A percentile compares a stretch with the other conserved stretches of the same genome.
Conservation (phyloP, 2,797 vertebrate species). For the Neosilurus mollespiculum region DNA sequence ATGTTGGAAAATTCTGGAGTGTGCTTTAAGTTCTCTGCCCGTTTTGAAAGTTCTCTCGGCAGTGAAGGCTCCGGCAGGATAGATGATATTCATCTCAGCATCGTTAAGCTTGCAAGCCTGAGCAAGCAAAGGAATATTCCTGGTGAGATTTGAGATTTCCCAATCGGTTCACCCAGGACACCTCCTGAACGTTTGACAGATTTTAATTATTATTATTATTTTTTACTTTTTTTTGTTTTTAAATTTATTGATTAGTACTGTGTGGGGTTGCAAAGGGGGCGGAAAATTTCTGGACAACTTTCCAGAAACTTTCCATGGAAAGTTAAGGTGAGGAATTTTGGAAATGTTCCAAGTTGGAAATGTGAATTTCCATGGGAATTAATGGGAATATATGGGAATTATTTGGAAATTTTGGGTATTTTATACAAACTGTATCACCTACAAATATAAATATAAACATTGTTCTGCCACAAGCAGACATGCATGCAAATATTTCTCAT, state of each 20-base stretch:
- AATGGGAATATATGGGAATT: too few species aligned
- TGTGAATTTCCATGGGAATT: too few species aligned
- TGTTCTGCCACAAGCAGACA: too few species aligned
- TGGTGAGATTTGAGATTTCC: constrained; percentile 19
- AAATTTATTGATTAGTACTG: constrained; percentile 37
- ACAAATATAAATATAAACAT: too few species aligned
- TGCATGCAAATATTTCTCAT: too few species aligned
- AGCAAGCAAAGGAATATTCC: constrained; percentile 25
- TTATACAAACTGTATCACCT: too few species aligned
- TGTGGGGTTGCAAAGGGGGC: not conserved
- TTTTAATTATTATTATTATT: not conserved
- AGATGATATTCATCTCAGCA: constrained; percentile 44
- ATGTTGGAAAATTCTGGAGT: not conserved
- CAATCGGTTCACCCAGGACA: constrained; percentile 1
- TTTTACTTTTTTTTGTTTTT: constrained; percentile 7
- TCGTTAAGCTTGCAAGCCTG: constrained; percentile 26
- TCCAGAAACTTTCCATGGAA: too few species aligned
- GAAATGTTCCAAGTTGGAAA: too few species aligned
- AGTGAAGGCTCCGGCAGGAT: constrained; percentile 16
- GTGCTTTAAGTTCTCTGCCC: constrained; percentile 5
- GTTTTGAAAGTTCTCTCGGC: constrained; percentile 33
- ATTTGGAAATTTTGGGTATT: too few species aligned
- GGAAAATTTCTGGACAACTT: too few species aligned
- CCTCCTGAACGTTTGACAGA: not conserved
- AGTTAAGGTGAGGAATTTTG: too few species aligned